A percentile compares a stretch with the other conserved stretches of the same genome.
Conservation (phyloP, 2,113 vertebrate genomes). For the Orthochromis indermauri region DNA sequence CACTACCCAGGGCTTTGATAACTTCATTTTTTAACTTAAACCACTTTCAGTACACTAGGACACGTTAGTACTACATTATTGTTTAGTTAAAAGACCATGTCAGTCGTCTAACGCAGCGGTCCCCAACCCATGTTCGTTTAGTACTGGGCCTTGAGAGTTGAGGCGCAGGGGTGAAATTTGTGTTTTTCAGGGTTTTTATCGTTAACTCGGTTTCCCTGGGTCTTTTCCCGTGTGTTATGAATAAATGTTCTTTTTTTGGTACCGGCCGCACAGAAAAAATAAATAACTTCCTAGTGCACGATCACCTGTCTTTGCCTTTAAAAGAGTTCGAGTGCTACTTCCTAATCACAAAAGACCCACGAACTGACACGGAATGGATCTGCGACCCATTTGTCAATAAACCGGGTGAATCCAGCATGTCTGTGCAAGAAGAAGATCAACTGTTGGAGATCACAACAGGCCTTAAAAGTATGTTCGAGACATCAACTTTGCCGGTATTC, state of each 20-base stretch:
- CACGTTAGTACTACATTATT: neutral
- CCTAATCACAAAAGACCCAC: neutral
- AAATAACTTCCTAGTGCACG: neutral
- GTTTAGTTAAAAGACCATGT: neutral
- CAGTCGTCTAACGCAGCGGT: neutral
- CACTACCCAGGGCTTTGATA: neutral
- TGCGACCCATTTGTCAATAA: neutral
- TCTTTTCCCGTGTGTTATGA: neutral
- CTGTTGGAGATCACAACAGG: neutral
- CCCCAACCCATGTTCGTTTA: neutral
- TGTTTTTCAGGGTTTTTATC: neutral
- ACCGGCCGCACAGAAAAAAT: neutral
- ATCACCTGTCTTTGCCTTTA: neutral
- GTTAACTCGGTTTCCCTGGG: neutral
- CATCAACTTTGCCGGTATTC: neutral
- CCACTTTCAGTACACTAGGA: neutral
- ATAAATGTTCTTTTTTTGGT: neutral
- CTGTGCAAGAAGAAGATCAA: neutral
- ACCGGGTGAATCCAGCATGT: neutral
- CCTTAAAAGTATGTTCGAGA: neutral
- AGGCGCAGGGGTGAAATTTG: neutral
- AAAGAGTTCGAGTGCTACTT: neutral
- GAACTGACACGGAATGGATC: neutral
- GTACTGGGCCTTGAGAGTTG: neutral
- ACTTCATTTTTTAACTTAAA: neutral